Percentiles rank a stretch among this genome's conserved stretches.
These are phyloP conservation scores for Melanargia galathea DNA, from an alignment of 2,888 invertebrate species.

Conservation along the genomic window DNA sequence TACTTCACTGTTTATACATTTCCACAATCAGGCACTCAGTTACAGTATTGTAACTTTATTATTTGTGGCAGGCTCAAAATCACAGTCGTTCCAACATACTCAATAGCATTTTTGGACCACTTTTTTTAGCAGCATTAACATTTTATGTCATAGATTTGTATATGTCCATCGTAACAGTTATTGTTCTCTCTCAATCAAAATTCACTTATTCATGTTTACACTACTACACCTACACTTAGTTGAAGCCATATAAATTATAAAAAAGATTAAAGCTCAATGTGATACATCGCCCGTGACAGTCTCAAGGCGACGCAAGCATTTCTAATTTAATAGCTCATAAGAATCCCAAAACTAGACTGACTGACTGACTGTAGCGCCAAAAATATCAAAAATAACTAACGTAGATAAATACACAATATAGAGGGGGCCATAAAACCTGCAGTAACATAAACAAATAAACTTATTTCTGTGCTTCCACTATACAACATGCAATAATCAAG, in stretches of 20 bases:
- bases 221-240: conserved; percentile 40
- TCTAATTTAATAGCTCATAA: conserved; percentile 32
- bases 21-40: neutral
- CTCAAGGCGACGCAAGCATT: conserved; percentile 30
- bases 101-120: conserved; percentile 37
- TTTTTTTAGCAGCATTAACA: conserved; percentile 26
- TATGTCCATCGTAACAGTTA: conserved; percentile 48
- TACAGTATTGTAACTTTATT: conserved; percentile 43
- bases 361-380: conserved; percentile 58
- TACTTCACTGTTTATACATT: conserved; percentile 1
- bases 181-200: conserved; percentile 43
- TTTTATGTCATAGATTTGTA: conserved; percentile 57
- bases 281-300: conserved; percentile 32
- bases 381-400: conserved; percentile 61
- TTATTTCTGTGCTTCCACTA: conserved; percentile 67
- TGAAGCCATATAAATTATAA: conserved; percentile 59
- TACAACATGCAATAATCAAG: conserved; percentile 78
- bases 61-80: conserved; percentile 60
- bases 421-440: conserved; percentile 62
- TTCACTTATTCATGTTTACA: conserved; percentile 27
- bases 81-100: conserved; percentile 4
- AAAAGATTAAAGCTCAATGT: conserved; percentile 58
- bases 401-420: conserved; percentile 64
- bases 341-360: conserved; percentile 54
- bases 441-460: conserved; percentile 78